Evolutionary conservation across 2,888 invertebrate species (phyloP).

Genomic region (Dicroscelio sp.): DNA sequence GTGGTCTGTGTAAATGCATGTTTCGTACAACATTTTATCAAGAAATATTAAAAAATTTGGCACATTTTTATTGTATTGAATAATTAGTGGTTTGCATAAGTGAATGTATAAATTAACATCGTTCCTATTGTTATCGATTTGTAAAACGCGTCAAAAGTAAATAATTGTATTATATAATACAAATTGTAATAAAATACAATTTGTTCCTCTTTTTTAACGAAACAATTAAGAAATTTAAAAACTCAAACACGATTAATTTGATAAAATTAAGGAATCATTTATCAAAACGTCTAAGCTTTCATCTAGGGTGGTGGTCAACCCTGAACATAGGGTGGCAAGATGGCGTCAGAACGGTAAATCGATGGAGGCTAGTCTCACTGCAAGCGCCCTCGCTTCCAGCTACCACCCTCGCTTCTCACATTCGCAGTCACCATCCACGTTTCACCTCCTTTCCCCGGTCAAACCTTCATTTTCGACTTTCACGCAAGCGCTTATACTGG

Average conservation of each 20-base stretch:
- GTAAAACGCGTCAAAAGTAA: too few species aligned
- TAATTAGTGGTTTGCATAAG: too few species aligned
- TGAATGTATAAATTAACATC: too few species aligned
- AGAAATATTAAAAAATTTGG: too few species aligned
- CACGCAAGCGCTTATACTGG: constrained; percentile 90
- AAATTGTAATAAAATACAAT: too few species aligned
- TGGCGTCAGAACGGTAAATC: constrained; percentile 91
- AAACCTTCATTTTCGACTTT: constrained; percentile 91
- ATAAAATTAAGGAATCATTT: constrained; percentile 90
- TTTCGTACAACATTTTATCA: too few species aligned
- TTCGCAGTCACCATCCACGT: constrained; percentile 84
- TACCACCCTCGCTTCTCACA: constrained; percentile 87
- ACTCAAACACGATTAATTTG: constrained; percentile 87
- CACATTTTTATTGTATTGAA: too few species aligned
- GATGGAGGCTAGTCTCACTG: constrained; percentile 91
- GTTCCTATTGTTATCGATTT: too few species aligned
- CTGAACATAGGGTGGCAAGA: constrained; percentile 91
- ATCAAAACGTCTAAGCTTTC: constrained; percentile 91
- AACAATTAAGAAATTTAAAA: not conserved
- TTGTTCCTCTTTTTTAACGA: not conserved
- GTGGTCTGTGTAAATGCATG: too few species aligned
- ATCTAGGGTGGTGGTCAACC: constrained; percentile 90
- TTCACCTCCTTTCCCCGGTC: constrained; percentile 84
- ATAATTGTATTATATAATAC: too few species aligned
- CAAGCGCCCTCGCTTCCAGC: constrained; percentile 91